A percentile compares a stretch with the other conserved stretches of the same genome.
Evolutionary conservation across 1,140 invertebrate genomes (phyloP).

Genomic region (Drosophila novamexicana): DNA sequence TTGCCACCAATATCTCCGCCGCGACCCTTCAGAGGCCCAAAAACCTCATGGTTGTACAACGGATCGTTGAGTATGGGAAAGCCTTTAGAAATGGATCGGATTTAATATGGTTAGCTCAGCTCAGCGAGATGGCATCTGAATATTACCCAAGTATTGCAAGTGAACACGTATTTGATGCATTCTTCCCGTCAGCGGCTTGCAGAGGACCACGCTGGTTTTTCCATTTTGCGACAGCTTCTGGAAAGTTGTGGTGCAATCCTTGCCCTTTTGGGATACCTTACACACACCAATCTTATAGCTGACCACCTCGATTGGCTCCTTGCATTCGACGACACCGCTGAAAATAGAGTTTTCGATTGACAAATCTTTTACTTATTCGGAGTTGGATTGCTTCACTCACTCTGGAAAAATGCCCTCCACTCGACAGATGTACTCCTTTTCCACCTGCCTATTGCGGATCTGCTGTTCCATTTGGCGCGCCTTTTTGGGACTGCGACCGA

Average conservation of each 20-base stretch:
- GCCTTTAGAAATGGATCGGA: slow-evolving; percentile 32
- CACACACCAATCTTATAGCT: slow-evolving; percentile 98
- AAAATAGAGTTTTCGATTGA: not conserved
- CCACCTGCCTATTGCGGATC: slow-evolving; percentile 94
- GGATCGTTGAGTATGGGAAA: slow-evolving; percentile 98
- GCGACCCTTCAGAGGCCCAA: slow-evolving; percentile 96
- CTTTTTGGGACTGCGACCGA: slow-evolving; percentile 96
- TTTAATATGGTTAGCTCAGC: not conserved
- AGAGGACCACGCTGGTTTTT: slow-evolving; percentile 96
- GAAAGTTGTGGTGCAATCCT: slow-evolving; percentile 96
- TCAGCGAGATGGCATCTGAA: not conserved
- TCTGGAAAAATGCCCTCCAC: slow-evolving; percentile 98
- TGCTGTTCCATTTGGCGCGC: slow-evolving; percentile 97
- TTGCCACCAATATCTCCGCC: slow-evolving; percentile 96
- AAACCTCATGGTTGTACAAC: slow-evolving; percentile 96
- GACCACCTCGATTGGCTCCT: slow-evolving; percentile 96
- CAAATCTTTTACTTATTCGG: not conserved
- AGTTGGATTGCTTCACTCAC: slow-evolving; percentile 87
- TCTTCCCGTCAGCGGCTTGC: slow-evolving; percentile 96
- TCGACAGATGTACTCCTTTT: slow-evolving; percentile 98
- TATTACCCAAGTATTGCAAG: slow-evolving; percentile 90
- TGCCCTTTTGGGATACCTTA: slow-evolving; percentile 96
- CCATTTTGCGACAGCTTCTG: slow-evolving; percentile 94
- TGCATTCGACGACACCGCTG: slow-evolving; percentile 90
- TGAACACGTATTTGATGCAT: slow-evolving; percentile 99